Conservation (phyloP, 2,888 invertebrate species). For the Clitarchus hookeri region DNA sequence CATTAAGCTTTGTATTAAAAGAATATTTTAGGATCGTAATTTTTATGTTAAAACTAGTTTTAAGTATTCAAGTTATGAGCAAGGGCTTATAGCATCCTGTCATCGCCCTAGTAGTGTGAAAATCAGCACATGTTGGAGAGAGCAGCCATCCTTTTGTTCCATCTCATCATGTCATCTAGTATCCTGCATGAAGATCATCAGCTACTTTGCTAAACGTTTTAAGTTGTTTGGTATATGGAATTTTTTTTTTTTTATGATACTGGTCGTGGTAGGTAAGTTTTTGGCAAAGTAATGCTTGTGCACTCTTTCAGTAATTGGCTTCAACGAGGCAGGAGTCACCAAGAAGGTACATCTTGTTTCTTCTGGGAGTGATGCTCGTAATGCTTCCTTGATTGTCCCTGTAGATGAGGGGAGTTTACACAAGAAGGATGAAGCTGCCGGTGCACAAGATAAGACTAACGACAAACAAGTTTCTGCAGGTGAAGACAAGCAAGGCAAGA, state of each 20-base stretch:
- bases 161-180: not conserved
- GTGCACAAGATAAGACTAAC: slow-evolving; percentile 19
- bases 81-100: not conserved
- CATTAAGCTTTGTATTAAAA: not conserved
- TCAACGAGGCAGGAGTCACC: slow-evolving; percentile 27
- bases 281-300: slow-evolving; percentile 38
- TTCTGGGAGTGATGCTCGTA: slow-evolving; percentile 43
- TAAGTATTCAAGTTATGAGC: not conserved
- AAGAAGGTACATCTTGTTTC: not conserved
- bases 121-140: not conserved
- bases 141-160: not conserved
- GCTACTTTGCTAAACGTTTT: not conserved
- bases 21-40: not conserved
- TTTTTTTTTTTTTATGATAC: slow-evolving; percentile 9
- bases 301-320: slow-evolving; percentile 39
- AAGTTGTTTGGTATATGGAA: not conserved
- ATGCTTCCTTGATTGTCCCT: slow-evolving; percentile 50
- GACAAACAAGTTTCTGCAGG: slow-evolving; percentile 35
- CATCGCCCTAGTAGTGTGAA: slow-evolving; percentile 21
- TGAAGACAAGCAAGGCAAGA: slow-evolving; percentile 37
- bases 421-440: slow-evolving; percentile 49
- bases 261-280: slow-evolving; percentile 24
- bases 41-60: not conserved
- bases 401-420: slow-evolving; percentile 54
- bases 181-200: not conserved